Evolutionary conservation across 2,888 invertebrate species (phyloP), one percentile per base, ranked within the genome.

Genomic region (Acanthosepion pharaonis): DNA sequence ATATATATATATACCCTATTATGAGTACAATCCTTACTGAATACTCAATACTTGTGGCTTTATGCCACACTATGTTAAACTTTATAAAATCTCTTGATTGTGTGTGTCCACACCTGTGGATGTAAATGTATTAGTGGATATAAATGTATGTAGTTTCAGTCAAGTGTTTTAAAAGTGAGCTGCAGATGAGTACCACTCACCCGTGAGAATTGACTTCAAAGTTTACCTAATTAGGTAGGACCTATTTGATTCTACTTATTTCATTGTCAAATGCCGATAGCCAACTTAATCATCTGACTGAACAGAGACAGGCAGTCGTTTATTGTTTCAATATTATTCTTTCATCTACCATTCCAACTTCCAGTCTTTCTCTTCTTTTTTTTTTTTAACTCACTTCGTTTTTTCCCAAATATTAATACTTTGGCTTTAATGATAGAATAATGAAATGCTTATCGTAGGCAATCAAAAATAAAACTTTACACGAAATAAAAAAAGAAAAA

Each of bases 201-300:
- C 78, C 78, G n/a, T 78, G n/a, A n/a, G 78, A 59, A 59, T 59
- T 59, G 59, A 59, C 59, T 59, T 59, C 20, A 5, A 78, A 78
- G 78, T 78, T 78, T 78, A 9, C 78, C n/a, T 78, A 78, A n/a
- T n/a, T 11, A 78, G n/a, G n/a, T 28, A n/a, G n/a, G n/a, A n/a
- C n/a, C 78, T n/a, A n/a, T 78, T 78, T 78, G n/a, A 78, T 78
- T 59, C n/a, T 28, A 78, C n/a, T 78, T n/a, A 78, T 78, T 78
- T 78, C n/a, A 78, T 78, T 28, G 78, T n/a, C n/a, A 78, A 78
- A 78, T 28, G 78, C 78, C 78, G 15, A 78, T 78, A 11, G 78
- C 11, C 8, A 78, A 78, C 78, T n/a, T 78, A 78, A 78, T 78
- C 78, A 78, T 78, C 78, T 15, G n/a, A 78, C 78, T 28, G 78